Evolutionary conservation across 2,113 vertebrate species (phyloP), one percentile per base, ranked within the genome.

Genomic region (Anas platyrhynchos): DNA sequence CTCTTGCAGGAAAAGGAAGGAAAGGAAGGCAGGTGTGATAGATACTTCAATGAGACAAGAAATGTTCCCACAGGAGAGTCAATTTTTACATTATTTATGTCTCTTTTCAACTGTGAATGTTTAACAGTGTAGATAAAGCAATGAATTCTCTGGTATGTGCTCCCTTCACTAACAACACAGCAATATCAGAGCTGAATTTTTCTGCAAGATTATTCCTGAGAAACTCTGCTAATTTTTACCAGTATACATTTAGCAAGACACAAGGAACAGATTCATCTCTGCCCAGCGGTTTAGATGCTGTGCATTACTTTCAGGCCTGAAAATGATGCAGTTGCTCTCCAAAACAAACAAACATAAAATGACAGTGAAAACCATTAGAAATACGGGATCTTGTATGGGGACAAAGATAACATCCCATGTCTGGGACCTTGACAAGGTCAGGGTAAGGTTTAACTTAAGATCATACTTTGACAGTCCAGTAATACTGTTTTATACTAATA

Each of bases 71-170:
- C 5, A 80, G 72, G 43, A 91, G 23, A 84, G 46, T 76, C 6
- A 73, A 79, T 87, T 95, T 82, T 82, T 87, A 68, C 66, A 76
- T 85, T 96, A 92, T 85, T 92, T 92, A 85, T 87, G 31, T 76
- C 13, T 86, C 55, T 62, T 81, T 92, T 88, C 65, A 93, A 50
- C 31, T 71, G 41, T 73, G 75, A 89, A 89, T 4, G 0, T 61
- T 73, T 89, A 69, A 89, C 44, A 32, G 18, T 13, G 11, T 21
- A 38, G 62, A 94, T 36, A 50, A 92, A 92, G 23, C 11, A 85
- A 76, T 62, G n/a, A 84, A 73, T 94, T 91, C 55, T 83, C 81
- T 50, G 25, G 11, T 55, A 62, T 1, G 4, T 43, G 16, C 18
- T 91, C 8, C 16, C 16, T 59, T 80, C 71, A 80, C 55, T 86